Percentiles rank a stretch among this genome's conserved stretches.
phyloP scores from a whole-genome alignment of 2,888 invertebrate species.

The Eupithecia insigniata region DNA sequence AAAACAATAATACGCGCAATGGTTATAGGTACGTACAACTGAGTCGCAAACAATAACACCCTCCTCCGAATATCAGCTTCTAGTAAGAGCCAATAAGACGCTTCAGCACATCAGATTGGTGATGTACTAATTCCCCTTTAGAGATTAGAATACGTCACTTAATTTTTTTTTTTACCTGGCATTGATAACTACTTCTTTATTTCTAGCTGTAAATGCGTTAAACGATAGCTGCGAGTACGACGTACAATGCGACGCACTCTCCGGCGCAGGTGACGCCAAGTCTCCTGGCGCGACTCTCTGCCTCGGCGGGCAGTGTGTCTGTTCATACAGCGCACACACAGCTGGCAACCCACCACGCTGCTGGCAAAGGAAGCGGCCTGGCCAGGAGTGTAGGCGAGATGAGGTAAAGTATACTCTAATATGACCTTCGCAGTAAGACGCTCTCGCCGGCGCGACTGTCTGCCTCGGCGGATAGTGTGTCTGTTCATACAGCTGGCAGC shows the following conservation, averaged over 20 bases:
- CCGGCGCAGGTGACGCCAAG: constrained; percentile 61
- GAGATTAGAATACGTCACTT: no score
- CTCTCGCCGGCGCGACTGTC: constrained; percentile 68
- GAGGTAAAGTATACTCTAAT: constrained; percentile 68
- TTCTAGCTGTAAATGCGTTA: constrained; percentile 67
- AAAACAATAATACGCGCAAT: no score
- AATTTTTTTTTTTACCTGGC: no score
- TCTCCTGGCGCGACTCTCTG: constrained; percentile 72
- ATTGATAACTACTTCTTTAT: background rate
- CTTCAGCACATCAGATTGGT: no score
- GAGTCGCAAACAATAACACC: no score
- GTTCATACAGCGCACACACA: constrained; percentile 67
- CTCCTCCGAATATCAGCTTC: no score
- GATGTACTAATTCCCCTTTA: no score
- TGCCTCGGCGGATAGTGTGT: constrained; percentile 72
- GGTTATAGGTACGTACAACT: no score
- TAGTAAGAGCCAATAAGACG: no score
- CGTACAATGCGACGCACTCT: constrained; percentile 71
- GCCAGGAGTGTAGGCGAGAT: constrained; percentile 71
- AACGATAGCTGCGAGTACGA: constrained; percentile 74
- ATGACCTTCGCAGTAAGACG: no score
- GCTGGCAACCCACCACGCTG: constrained; percentile 66
- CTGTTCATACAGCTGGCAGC: constrained; percentile 68
- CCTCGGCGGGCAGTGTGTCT: constrained; percentile 69
- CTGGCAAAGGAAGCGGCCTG: constrained; percentile 70